Evolutionary conservation across 2,888 invertebrate genomes (phyloP), one percentile per base, ranked within the genome.

Genomic region (Branchellion lobata): DNA sequence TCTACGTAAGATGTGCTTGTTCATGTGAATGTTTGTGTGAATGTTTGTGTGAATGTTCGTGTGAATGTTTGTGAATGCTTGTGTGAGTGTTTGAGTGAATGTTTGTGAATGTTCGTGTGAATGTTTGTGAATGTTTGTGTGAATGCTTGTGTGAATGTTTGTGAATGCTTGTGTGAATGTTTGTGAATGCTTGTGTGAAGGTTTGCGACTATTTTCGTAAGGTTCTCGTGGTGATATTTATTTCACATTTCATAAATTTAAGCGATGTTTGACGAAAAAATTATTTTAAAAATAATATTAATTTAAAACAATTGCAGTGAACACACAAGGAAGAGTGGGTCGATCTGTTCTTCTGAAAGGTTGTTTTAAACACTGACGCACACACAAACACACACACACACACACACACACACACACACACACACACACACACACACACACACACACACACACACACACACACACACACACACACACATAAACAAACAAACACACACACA

Each of bases 381-480:
- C 40, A 40, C 40, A 40, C 40, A 40, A 5, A 40, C 40, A 40
- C 40, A 40, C 40, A 40, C 40, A 40, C 14, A 40, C 40, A 40
- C 40, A 40, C 40, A 40, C 40, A 40, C 40, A 40, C 40, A 40
- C 40, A 40, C 40, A 40, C 40, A 40, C 40, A 40, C 40, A 40
- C 40, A 40, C 40, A 40, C 40, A 40, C 40, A 40, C 40, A 40
- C 14, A 40, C 40, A 40, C 40, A 40, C 40, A 40, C 40, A 40
- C 40, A 40, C 40, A 40, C 5, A 40, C 14, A 40, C 40, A 40
- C 40, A 40, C 40, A 40, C 40, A 40, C 40, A 40, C 40, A 40
- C 40, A 40, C 40, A 69, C 69, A 31, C 33, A 69, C 69, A 69
- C 29, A 69, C 69, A 69, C 29, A 69, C 29, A 69, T 5, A 69